Evolutionary conservation across 2,888 invertebrate species (phyloP), one percentile per base, ranked within the genome.

Genomic region (Xanthorhoe designata): DNA sequence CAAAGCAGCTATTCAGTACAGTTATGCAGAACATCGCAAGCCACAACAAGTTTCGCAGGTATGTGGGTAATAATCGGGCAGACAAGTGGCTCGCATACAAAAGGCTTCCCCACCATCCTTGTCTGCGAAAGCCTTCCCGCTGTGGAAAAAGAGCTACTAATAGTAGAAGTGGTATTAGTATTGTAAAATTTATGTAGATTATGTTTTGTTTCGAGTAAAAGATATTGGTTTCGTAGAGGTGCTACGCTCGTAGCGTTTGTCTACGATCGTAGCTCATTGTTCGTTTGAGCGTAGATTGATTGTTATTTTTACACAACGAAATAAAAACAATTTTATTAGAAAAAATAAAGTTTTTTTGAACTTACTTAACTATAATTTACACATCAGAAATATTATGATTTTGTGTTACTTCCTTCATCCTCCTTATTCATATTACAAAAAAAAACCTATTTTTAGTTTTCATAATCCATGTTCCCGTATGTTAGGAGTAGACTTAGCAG

Each of bases 1-100:
- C 6, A 13, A 7, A 0, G 7, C 32, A 6, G 5, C 32, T 42
- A 5, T 42, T 42, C 38, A 13, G 47, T 47, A 47, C 47, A 47
- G 47, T 47, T 47, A 47, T 47, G 47, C 47, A 17, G 47, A 47
- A 5, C 15, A 47, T 47, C 17, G 15, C 47, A 47, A 47, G 47
- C 47, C 32, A 15, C 13, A 53, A 29, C 15, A 53, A 15, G 51
- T 19, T 15, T 13, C 51, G 15, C 19, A 47, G 47, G 47, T 47
- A 47, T 47, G 47, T 17, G 17, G 47, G 15, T 47, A 47, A 56
- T 56, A 56, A 56, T 56, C 56, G 47, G 47, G 56, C 56, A 56
- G 56, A 56, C 56, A 56, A 47, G 45, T 56, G 45, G n/a, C 56
- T 24, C 24, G 56, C 56, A 56, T 42, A 56, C 45, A 56, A 56